Evolutionary conservation across 2,888 invertebrate species (phyloP), one percentile per base, ranked within the genome.

Genomic region (Scelioninae gen. 1): DNA sequence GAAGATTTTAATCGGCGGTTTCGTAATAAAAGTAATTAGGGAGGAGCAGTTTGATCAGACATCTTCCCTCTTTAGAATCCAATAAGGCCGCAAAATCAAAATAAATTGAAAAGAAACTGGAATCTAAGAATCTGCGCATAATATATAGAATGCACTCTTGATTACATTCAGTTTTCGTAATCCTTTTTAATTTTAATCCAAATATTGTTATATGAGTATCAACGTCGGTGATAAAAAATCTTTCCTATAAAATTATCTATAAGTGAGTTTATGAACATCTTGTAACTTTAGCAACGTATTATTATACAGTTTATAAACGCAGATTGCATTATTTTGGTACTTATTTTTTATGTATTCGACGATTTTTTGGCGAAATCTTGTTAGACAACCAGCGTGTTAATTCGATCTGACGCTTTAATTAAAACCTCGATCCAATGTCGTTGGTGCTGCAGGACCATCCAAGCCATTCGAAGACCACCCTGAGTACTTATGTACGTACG

Each of bases 381-480:
- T 63, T 69, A 68, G 53, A 47, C 69, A 53, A 29, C 34, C 65
- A 16, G 53, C 45, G 69, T 62, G 77, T 69, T 77, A 77, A 77
- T 77, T 77, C 62, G 63, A 77, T 62, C 60, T 53, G 77, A 77
- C 77, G 69, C 77, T 77, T 77, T 77, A 69, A 77, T 77, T 77
- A 77, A 77, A 77, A 69, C 62, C 69, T 77, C 77, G 77, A 69
- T 63, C 76, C 76, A 76, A 45, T 68, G 66, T 68, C 68, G 56
- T 43, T 45, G 49, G 49, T 53, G 58, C 63, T 34, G 62, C 60
- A 58, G 53, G 68, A 62, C 60, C 66, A 68, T 55, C 58, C 53
- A 51, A 68, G 69, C 69, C 53, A 68, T 60, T 68, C 78, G 69
- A 71, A 65, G 75, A 75, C 75, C 75, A 75, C 75, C 75, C 82